Evolutionary conservation across 2,888 invertebrate species (phyloP).

Genomic region (Ariolimax columbianus): DNA sequence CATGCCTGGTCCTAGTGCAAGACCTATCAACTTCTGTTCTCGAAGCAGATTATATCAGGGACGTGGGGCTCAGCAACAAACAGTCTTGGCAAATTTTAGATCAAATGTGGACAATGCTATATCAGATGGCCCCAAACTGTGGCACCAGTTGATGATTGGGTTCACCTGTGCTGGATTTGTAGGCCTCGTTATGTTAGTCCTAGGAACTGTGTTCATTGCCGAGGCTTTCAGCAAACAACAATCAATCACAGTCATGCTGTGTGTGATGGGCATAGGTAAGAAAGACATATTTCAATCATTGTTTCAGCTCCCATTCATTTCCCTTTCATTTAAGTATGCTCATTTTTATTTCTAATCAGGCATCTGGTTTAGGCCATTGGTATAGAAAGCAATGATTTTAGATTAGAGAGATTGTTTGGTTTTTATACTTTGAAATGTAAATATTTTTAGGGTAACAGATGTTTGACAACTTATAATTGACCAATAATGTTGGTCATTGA

Average conservation of each 20-base stretch:
- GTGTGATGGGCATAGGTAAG: conserved; percentile 75
- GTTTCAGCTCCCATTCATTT: background rate
- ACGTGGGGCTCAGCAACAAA: conserved; percentile 56
- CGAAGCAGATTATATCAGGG: conserved; percentile 50
- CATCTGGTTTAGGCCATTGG: too few relatives aligned
- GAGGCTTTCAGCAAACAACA: conserved; percentile 67
- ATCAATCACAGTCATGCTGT: conserved; percentile 72
- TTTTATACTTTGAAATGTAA: too few relatives aligned
- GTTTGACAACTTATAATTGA: too few relatives aligned
- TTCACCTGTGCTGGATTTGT: conserved; percentile 70
- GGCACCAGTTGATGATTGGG: conserved; percentile 72
- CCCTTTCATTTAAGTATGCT: too few relatives aligned
- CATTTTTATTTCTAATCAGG: too few relatives aligned
- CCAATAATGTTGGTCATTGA: too few relatives aligned
- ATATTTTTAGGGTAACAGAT: too few relatives aligned
- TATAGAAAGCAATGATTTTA: too few relatives aligned
- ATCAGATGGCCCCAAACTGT: conserved; percentile 60
- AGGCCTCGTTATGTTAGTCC: conserved; percentile 68
- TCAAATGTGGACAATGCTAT: background rate
- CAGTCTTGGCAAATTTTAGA: conserved; percentile 34
- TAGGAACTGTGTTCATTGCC: conserved; percentile 71
- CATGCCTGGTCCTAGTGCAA: conserved; percentile 9
- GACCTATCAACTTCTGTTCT: conserved; percentile 52
- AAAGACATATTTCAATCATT: conserved; percentile 9
- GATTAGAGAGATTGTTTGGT: too few relatives aligned